Percentiles rank a stretch among this genome's conserved stretches.
These are phyloP conservation scores for Amazona guildingii DNA, from an alignment of 2,113 vertebrate species.

Conservation along the genomic window DNA sequence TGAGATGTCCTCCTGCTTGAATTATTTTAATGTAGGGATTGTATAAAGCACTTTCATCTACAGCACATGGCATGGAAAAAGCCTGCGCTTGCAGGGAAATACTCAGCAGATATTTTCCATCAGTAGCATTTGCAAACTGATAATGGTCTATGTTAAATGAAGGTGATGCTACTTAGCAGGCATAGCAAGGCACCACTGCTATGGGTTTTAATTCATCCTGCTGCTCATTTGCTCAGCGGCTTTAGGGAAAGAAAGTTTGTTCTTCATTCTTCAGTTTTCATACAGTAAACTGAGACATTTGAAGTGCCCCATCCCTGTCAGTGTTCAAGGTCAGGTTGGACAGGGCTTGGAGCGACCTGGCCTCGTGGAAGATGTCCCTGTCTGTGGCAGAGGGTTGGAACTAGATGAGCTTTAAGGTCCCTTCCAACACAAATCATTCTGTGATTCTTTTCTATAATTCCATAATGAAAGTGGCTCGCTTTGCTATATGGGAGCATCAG, in stretches of 20 bases:
- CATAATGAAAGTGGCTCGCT: neutral
- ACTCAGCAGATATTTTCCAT: neutral
- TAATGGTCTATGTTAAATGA: neutral
- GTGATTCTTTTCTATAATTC: neutral
- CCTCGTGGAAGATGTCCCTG: neutral
- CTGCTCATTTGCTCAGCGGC: neutral
- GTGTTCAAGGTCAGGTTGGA: neutral
- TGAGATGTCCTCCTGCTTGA: conserved; percentile 12
- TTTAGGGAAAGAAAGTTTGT: neutral
- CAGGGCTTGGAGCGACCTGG: neutral
- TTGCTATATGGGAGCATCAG: neutral
- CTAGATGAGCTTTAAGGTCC: neutral
- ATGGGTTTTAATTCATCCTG: neutral
- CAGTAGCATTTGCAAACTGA: neutral
- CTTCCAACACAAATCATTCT: neutral
- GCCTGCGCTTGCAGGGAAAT: neutral
- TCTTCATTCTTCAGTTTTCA: neutral
- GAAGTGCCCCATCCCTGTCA: neutral
- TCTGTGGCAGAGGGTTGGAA: neutral
- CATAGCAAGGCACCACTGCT: neutral
- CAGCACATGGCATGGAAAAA: neutral
- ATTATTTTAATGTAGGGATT: conserved; percentile 17
- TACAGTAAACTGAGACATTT: neutral
- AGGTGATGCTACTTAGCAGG: neutral
- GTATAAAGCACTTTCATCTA: neutral